Conservation (phyloP, 1,140 invertebrate species). For the Trichomalopsis sarcophagae region DNA sequence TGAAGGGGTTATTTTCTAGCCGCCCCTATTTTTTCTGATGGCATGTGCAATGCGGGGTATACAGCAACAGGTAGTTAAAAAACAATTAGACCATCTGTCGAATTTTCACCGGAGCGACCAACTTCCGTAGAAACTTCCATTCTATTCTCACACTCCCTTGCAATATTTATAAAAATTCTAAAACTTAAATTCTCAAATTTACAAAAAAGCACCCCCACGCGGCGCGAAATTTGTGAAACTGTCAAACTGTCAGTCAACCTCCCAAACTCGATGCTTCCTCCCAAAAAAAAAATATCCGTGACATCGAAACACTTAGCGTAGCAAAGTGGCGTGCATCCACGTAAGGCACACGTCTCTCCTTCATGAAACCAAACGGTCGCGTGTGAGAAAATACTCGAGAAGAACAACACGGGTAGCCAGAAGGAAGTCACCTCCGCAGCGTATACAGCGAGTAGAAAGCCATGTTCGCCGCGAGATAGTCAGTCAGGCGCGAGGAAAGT, state of each 20-base stretch:
- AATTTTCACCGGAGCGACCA: constrained; percentile 16
- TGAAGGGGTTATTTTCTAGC: constrained; percentile 53
- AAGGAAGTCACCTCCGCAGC: constrained; percentile 29
- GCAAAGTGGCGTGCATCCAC: constrained; percentile 17
- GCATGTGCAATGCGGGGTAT: constrained; percentile 32
- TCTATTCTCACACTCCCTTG: background rate
- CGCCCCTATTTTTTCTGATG: constrained; percentile 23
- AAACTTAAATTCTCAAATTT: background rate
- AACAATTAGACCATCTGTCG: constrained; percentile 39
- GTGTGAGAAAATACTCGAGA: constrained; percentile 38
- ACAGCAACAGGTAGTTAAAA: constrained; percentile 29
- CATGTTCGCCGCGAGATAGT: constrained; percentile 56
- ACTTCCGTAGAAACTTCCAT: background rate
- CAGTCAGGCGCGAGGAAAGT: constrained; percentile 53
- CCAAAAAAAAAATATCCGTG: constrained; percentile 31
- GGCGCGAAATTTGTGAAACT: constrained; percentile 19
- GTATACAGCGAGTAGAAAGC: constrained; percentile 64
- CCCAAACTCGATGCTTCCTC: background rate
- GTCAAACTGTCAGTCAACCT: constrained; percentile 19
- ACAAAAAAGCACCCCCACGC: background rate
- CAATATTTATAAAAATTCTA: background rate
- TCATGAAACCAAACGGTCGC: constrained; percentile 30
- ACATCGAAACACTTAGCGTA: constrained; percentile 35
- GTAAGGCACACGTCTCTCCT: background rate
- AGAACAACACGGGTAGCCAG: constrained; percentile 16